Evolutionary conservation across 2,888 invertebrate genomes (phyloP), one percentile per base, ranked within the genome.

Genomic region (Apodemia duryi): DNA sequence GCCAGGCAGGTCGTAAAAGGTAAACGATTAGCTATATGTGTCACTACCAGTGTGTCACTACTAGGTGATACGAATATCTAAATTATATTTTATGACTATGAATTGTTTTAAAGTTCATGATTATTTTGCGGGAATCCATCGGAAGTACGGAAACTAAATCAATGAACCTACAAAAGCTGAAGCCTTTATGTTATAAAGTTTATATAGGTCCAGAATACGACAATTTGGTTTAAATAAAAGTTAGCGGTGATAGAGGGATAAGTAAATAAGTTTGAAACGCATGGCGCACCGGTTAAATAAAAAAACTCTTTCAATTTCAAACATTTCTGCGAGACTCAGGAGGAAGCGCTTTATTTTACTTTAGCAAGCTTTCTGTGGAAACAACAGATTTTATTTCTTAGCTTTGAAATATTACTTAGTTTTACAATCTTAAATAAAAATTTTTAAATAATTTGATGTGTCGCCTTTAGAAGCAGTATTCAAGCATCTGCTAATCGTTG

Each of bases 241-340:
- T 66, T 35, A 61, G 62, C 29, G 57, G 57, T 64, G 57, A 64
- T 64, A 64, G 57, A 46, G 43, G 49, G 54, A 62, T 66, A 49
- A 66, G 64, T 62, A 52, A 64, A 64, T 54, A 46, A 64, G 54
- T 66, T 64, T 28, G 41, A 38, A 64, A 66, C 64, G 64, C 43
- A 62, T 66, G 66, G 64, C 66, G 57, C 64, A 29, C 64, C 57
- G 65, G 61, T 51, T 61, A 41, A 52, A 61, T 61, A 65, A 51
- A 65, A 65, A 61, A 65, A 61, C 61, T 65, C 65, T 29, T 61
- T 61, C 65, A 65, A 65, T 65, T 65, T 41, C 61, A 51, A 65
- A 52, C 51, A 51, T 60, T 65, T 65, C 61, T 49, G 61, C 61
- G 49, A 65, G 41, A 61, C 65, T 65, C 60, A 52, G 64, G 51